Base-by-base conservation (phyloP, 2,888 invertebrate genomes). In the Crematogaster levior region DNA sequence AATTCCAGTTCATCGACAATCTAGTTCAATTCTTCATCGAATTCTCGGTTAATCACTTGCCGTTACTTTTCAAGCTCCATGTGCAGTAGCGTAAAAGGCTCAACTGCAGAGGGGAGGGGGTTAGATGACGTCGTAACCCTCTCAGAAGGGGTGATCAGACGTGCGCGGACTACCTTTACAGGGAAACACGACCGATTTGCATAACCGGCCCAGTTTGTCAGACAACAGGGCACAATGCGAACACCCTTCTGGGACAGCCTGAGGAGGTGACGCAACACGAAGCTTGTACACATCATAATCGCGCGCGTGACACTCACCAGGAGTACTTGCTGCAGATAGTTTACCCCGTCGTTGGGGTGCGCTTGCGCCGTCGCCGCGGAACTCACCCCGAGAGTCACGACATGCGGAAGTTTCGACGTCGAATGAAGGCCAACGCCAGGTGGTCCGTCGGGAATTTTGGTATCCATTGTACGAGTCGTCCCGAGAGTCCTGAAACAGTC, bases 281-380 rank as follows among this genome's bases (percentile, higher is more conserved):
- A 83, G 81, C 82, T 60, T 80, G 85, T 82, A 70, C 82, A 83
- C 89, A 89, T 89, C 53, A 79, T 83, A 87, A 60, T 81, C 65
- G 74, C 75, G 66, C 83, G 60, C 43, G 34, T 12, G 48, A 56
- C 43, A 72, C 77, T 79, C 43, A 79, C 77, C 74, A 66, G 65
- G 75, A 77, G 24, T 34, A 77, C 51, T 81, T 56, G 58, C 46
- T 83, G 66, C 66, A 73, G 80, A 58, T 82, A 56, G 70, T 43
- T 56, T 58, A 65, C 58, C 51, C 82, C 73, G 46, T 58, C 40
- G 51, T 63, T 40, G 40, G 27, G 83, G 18, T 27, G 43, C 90
- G 87, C 89, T 65, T 89, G 89, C 89, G 89, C 60, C 24, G 58
- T 83, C 48, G 51, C 34, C 40, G 56, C 12, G 51, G 34, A 53